A percentile compares a stretch with the other conserved stretches of the same genome.
phyloP scores from a whole-genome alignment of 2,113 vertebrate species.

The Lophius piscatorius region DNA sequence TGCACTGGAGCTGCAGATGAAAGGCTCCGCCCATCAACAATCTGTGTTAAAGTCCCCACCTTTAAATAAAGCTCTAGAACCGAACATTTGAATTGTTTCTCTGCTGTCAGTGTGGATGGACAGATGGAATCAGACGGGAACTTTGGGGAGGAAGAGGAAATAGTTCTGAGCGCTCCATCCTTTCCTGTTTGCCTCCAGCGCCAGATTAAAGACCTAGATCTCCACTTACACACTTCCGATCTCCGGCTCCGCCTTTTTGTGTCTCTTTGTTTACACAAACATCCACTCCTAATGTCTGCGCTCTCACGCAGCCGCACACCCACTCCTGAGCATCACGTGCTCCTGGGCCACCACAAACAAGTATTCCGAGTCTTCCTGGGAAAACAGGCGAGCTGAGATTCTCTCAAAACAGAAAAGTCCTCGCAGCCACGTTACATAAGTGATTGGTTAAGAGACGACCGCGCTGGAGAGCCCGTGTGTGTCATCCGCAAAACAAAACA shows the following conservation, averaged over 20 bases:
- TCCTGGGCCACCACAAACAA: not conserved
- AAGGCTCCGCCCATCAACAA: no score
- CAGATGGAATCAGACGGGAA: conserved; percentile 12
- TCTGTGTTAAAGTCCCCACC: no score
- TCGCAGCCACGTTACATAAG: no score
- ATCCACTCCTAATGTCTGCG: not conserved
- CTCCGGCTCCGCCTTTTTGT: conserved; percentile 20
- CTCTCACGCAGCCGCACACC: conserved; percentile 28
- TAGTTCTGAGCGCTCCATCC: conserved; percentile 61
- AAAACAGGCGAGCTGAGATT: no score
- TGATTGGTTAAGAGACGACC: no score
- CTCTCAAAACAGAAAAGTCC: no score
- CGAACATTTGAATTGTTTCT: no score
- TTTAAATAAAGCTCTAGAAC: no score
- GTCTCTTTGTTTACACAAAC: conserved; percentile 42
- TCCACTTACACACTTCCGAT: conserved; percentile 20
- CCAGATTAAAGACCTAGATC: conserved; percentile 52
- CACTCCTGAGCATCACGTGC: not conserved
- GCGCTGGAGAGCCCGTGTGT: no score
- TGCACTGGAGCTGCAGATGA: no score
- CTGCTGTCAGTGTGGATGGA: conserved; percentile 29
- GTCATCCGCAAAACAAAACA: no score
- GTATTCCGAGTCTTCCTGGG: no score
- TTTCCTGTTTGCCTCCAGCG: conserved; percentile 74
- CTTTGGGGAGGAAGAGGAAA: conserved; percentile 63